Base-by-base conservation (phyloP, 2,113 vertebrate genomes). In the Sminthopsis crassicaudata region DNA sequence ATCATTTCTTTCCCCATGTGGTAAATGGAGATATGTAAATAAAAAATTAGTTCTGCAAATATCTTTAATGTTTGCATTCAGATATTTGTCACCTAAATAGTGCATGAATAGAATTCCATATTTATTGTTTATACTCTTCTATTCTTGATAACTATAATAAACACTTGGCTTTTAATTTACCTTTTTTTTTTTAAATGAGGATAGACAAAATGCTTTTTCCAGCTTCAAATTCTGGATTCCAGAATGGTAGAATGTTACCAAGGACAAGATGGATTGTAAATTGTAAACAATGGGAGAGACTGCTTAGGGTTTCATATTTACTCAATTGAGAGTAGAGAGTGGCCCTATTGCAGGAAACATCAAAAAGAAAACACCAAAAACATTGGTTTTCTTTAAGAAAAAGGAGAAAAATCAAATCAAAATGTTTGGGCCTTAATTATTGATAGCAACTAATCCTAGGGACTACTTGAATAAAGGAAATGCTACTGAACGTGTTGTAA, bases 31-130 rank as follows among this genome's bases (percentile, higher is more conserved):
- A 91, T 25, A 10, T 91, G 25, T 95, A 97, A 96, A 60, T 60
- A 60, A 97, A 98, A 96, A 57, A 52, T 92, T 93, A 90, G 93
- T 96, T 97, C 98, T 98, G 97, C 99, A 98, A 98, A 98, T 98
- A 98, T 96, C 97, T 60, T 95, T 97, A 96, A 97, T 97, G 67
- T 97, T 97, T 90, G 89, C 93, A 96, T 93, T 96, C 96, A 96
- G 94, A 93, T 91, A 57, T 94, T 97, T 97, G 96, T 88, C 95
- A 96, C 84, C 92, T 94, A 96, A 95, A 36, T 93, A 96, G 90
- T 95, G 95, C 97, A 96, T 97, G 95, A 96, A 93, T 90, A 97
- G 91, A 92, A 95, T 92, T 88, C 55, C 95, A 96, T 91, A 93
- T 30, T 94, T 93, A 48, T 89, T 97, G 91, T 95, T 95, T 93